A percentile compares a stretch with the other conserved stretches of the same genome.
Conservation (phyloP, 2,113 vertebrate genomes). For the Dicrurus megarhynchus region DNA sequence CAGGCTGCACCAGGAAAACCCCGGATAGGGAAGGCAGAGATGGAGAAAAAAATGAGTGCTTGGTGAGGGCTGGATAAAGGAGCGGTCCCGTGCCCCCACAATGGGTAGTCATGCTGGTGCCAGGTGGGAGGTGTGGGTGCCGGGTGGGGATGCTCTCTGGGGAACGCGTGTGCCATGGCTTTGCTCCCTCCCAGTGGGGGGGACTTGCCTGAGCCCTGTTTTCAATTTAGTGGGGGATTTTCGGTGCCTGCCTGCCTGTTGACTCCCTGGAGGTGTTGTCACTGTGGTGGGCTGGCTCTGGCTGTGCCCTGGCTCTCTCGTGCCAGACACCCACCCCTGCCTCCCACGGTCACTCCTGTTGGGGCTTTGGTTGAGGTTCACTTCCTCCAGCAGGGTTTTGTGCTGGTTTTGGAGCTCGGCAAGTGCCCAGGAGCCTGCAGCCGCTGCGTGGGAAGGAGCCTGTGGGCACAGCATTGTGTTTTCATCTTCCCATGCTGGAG, state of each 20-base stretch:
- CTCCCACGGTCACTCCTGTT: not conserved
- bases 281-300: not conserved
- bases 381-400: not conserved
- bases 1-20: not conserved
- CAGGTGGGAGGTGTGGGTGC: not conserved
- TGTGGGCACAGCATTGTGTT: not conserved
- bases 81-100: accelerated
- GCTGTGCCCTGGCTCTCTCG: not conserved
- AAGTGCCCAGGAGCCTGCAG: not conserved
- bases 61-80: accelerated
- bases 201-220: not conserved
- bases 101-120: not conserved
- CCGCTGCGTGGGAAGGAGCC: not conserved
- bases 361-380: not conserved
- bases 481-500: not conserved
- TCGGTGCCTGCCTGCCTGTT: not conserved
- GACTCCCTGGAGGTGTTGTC: not conserved
- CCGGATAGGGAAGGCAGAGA: not conserved
- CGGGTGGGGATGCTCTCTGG: not conserved
- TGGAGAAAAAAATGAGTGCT: accelerated
- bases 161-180: not conserved
- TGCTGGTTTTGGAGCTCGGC: not conserved
- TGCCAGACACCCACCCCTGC: not conserved
- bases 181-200: not conserved
- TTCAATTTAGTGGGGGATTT: not conserved